Evolutionary conservation across 2,113 vertebrate genomes (phyloP), one percentile per base, ranked within the genome.

Genomic region (Zosterops borbonicus): DNA sequence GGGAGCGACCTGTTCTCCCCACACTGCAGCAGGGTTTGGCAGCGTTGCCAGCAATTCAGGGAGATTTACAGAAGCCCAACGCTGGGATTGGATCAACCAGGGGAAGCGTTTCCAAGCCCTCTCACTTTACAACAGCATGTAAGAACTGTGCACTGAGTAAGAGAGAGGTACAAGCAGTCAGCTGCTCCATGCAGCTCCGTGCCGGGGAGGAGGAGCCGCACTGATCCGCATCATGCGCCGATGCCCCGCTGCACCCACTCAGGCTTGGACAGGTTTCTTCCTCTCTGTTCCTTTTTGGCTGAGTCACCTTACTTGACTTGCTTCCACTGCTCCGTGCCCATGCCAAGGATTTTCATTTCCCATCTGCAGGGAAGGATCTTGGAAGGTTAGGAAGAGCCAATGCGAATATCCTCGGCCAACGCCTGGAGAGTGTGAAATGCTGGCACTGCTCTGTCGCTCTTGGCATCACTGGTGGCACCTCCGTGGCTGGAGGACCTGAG

Each of bases 281-380:
- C 39, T 74, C 59, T 69, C 41, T 29, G 10, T 73, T 79, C 41
- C 68, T 37, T 83, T 77, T 56, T 58, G 67, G 79, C 86, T 84
- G 82, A 89, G 81, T 83, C 56, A 70, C 11, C 0, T 83, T 35
- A 70, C 65, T 95, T 92, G 90, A 94, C 92, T 93, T 42, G 52
- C 65, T 95, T 94, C 96, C 90, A 91, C 74, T 3, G 21, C 77
- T 78, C 52, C 52, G 9, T 8, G 23, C 47, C 5, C 8, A 80
- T 39, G 95, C 95, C 96, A 96, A 95, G 73, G 83, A 92, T 83
- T 95, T 91, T 92, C 56, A 91, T 80, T 91, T 96, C 87, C 93
- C 89, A 92, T 94, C 93, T 96, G 93, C 73, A 78, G 91, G 76
- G 87, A 89, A 86, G 77, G 83, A 91, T 94, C 52, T 84, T 70